These are phyloP conservation scores for Caenorhabditis sp. DNA, from an alignment of 2,888 invertebrate genomes.

Conservation along the genomic window DNA sequence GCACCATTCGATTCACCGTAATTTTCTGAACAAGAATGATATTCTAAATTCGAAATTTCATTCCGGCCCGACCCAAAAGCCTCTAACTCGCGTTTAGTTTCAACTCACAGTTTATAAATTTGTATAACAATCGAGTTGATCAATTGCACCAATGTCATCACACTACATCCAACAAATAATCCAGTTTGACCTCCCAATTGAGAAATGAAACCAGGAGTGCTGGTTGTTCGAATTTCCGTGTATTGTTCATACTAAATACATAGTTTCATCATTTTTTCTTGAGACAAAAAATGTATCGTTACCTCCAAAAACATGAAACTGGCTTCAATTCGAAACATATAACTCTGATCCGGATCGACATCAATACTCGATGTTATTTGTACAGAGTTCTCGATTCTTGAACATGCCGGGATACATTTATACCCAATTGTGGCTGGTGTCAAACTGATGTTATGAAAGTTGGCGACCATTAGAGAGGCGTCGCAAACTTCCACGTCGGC, in stretches of 20 bases:
- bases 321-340: conserved; percentile 42
- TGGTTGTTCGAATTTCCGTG: conserved; percentile 43
- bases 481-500: conserved; percentile 40
- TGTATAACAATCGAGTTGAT: conserved; percentile 29
- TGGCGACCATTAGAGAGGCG: conserved; percentile 28
- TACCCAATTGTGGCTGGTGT: conserved; percentile 36
- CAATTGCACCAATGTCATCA: conserved; percentile 49
- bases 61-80: too few species aligned
- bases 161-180: conserved; percentile 46
- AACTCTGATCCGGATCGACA: conserved; percentile 34
- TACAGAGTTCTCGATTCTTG: conserved; percentile 37
- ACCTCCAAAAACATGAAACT: conserved; percentile 50
- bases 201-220: conserved; percentile 50
- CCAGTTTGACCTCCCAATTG: conserved; percentile 53
- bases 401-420: conserved; percentile 42
- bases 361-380: conserved; percentile 41
- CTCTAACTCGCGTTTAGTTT: too few species aligned
- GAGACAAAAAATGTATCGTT: neutral
- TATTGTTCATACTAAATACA: conserved; percentile 40
- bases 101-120: conserved; percentile 29
- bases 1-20: too few species aligned
- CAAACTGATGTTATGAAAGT: conserved; percentile 38
- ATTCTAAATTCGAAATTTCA: too few species aligned
- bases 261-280: neutral
- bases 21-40: too few species aligned